phyloP scores from a whole-genome alignment of 2,797 vertebrate species.

The Ispidina lecontei region DNA sequence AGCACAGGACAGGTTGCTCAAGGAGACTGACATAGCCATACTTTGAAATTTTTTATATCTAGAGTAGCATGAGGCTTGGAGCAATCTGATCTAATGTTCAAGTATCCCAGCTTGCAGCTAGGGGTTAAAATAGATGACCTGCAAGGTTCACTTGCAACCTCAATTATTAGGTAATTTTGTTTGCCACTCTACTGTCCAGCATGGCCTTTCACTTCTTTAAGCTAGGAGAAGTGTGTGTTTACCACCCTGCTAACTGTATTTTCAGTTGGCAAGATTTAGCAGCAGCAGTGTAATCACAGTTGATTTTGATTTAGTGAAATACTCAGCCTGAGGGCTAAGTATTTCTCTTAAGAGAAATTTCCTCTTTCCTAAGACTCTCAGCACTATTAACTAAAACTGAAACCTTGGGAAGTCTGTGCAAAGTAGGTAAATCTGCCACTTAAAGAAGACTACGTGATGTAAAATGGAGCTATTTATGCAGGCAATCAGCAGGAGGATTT shows the following conservation, averaged over 20 bases:
- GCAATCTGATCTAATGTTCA: neutral
- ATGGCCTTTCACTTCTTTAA: neutral
- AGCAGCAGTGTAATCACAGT: neutral
- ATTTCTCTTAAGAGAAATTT: too few species aligned
- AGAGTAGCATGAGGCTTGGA: neutral
- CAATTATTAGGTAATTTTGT: neutral
- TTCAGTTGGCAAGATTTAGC: neutral
- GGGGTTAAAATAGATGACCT: slow-evolving; percentile 29
- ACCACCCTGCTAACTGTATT: neutral
- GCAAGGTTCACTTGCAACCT: fast-evolving
- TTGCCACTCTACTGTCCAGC: neutral
- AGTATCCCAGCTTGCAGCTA: neutral
- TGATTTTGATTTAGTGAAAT: neutral
- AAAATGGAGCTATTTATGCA: neutral
- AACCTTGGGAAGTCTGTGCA: neutral
- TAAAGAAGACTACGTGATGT: neutral
- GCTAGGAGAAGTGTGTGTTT: neutral
- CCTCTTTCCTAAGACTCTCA: neutral
- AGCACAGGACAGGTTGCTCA: neutral
- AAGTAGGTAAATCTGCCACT: neutral
- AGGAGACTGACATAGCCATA: neutral
- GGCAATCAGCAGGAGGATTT: neutral
- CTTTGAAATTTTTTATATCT: neutral
- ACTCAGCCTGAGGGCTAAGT: neutral
- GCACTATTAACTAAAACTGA: neutral